These are phyloP conservation scores for Fulica atra DNA, from an alignment of 2,113 vertebrate species.

Conservation along the genomic window DNA sequence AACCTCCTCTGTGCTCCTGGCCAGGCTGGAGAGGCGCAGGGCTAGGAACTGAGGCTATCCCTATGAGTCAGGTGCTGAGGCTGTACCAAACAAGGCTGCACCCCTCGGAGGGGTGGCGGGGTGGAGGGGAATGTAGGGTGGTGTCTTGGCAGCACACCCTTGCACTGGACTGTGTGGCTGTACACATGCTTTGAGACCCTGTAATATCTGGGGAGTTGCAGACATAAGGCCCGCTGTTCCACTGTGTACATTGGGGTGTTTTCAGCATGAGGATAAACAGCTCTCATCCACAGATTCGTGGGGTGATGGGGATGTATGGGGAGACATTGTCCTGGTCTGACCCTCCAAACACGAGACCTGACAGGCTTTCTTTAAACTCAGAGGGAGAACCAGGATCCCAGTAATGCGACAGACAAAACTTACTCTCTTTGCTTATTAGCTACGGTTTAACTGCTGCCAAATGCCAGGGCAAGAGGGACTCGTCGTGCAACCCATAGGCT, in stretches of 20 bases:
- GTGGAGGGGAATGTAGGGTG: not conserved
- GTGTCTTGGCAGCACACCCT: not conserved
- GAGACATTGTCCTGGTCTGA: no score
- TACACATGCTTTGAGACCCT: not conserved
- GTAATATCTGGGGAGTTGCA: not conserved
- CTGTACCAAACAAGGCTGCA: not conserved
- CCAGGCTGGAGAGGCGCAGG: not conserved
- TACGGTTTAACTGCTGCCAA: not conserved
- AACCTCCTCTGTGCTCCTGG: not conserved
- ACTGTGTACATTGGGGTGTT: fast-evolving
- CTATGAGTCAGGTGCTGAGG: not conserved
- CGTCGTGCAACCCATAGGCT: not conserved
- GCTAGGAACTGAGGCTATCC: not conserved
- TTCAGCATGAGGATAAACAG: not conserved
- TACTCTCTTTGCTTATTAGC: not conserved
- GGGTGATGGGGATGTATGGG: not conserved
- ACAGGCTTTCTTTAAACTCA: not conserved
- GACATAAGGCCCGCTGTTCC: not conserved
- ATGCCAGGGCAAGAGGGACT: not conserved
- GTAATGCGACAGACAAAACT: not conserved
- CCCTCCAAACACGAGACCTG: not conserved
- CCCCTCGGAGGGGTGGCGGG: not conserved
- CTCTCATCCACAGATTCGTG: not conserved
- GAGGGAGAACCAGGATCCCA: not conserved
- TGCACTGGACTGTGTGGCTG: not conserved